phyloP scores from a whole-genome alignment of 2,797 vertebrate genomes.

The Malacoraja senta region DNA sequence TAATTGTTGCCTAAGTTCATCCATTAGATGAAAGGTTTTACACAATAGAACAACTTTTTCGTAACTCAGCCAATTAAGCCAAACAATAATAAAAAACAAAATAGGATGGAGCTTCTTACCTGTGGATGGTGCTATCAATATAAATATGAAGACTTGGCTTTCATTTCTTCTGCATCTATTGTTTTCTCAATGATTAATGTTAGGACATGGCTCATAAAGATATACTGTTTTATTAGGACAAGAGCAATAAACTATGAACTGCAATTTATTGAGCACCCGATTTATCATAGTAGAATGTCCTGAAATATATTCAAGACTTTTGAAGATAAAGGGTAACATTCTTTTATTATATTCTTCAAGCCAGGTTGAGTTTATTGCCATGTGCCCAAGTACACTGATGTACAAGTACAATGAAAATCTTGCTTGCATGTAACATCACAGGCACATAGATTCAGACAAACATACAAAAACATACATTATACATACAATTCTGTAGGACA shows the following conservation, averaged over 20 bases:
- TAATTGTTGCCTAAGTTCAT: not conserved
- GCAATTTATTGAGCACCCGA: not conserved
- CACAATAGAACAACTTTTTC: not conserved
- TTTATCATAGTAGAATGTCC: not conserved
- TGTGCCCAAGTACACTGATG: too few species aligned
- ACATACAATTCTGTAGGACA: too few species aligned
- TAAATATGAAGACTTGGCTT: not conserved
- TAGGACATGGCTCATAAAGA: not conserved
- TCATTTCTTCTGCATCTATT: not conserved
- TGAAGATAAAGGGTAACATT: not conserved
- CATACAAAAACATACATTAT: too few species aligned
- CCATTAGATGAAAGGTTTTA: not conserved
- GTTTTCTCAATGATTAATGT: not conserved
- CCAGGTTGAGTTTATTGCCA: too few species aligned
- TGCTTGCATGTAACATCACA: too few species aligned
- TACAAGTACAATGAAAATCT: too few species aligned
- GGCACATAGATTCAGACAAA: too few species aligned
- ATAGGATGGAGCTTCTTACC: not conserved
- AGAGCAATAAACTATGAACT: not conserved
- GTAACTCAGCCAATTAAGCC: not conserved
- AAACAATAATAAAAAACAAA: not conserved
- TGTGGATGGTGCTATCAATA: not conserved
- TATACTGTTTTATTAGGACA: not conserved
- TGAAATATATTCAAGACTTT: not conserved
- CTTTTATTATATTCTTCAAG: not conserved